Evolutionary conservation across 2,797 vertebrate species (phyloP).

Genomic region (Xenops minutus): DNA sequence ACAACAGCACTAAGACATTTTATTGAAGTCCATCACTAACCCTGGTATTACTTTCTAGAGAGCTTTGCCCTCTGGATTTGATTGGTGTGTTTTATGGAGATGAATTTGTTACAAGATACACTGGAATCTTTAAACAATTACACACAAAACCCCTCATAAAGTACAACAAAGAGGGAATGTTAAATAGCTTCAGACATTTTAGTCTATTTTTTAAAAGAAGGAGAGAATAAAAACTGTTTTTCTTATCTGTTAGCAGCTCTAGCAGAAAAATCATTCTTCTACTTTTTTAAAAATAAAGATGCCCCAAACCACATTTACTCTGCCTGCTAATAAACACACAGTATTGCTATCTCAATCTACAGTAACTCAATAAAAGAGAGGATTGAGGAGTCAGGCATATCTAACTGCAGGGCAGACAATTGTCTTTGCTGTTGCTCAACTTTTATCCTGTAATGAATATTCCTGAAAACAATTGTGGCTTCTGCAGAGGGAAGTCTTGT

Average conservation of each 20-base stretch:
- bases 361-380: background rate
- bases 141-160: background rate
- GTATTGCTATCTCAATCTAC: background rate
- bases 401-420: background rate
- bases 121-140: background rate
- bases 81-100: background rate
- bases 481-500: background rate
- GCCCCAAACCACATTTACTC: background rate
- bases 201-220: background rate
- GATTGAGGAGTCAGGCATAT: background rate
- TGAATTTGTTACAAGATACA: background rate
- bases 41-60: background rate
- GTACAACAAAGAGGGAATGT: background rate
- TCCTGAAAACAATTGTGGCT: slow-evolving; percentile 10
- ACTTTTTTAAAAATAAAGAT: background rate
- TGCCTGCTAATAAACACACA: background rate
- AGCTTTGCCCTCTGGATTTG: background rate
- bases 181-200: background rate
- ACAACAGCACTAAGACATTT: background rate
- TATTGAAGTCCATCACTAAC: background rate
- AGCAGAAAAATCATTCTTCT: background rate
- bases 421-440: background rate
- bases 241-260: background rate
- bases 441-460: slow-evolving; percentile 15
- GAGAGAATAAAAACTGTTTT: background rate